Evolutionary conservation across 2,797 vertebrate species (phyloP).

Genomic region (Acanthurus tractus): DNA sequence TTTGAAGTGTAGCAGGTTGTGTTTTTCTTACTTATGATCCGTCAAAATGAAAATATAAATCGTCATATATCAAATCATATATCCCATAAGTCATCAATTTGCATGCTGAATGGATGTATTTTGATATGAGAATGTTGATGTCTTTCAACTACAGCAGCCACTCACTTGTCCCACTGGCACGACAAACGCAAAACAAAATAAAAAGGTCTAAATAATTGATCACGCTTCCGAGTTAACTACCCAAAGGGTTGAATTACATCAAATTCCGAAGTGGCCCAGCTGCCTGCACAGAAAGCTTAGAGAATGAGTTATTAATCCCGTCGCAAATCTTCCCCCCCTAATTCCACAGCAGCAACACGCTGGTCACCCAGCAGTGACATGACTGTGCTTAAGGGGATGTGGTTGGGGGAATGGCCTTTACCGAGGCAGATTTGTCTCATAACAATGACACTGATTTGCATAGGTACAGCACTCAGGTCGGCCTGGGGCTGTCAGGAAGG

Average conservation of each 20-base stretch:
- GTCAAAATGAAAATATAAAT: slow-evolving; percentile 27
- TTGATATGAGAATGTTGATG: slow-evolving; percentile 44
- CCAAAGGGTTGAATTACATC: slow-evolving; percentile 79
- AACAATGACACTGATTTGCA: slow-evolving; percentile 85
- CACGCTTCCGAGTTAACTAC: slow-evolving; percentile 77
- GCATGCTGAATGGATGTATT: slow-evolving; percentile 44
- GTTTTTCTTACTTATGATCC: slow-evolving; percentile 34
- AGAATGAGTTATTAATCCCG: slow-evolving; percentile 78
- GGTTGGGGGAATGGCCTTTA: slow-evolving; percentile 67
- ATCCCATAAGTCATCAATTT: slow-evolving; percentile 41
- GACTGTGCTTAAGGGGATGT: slow-evolving; percentile 62
- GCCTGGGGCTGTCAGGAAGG: slow-evolving; percentile 77
- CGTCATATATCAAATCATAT: too few relatives aligned
- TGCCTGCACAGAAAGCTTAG: slow-evolving; percentile 57
- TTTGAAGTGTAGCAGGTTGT: slow-evolving; percentile 4
- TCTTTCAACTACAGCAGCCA: slow-evolving; percentile 53
- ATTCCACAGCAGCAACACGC: slow-evolving; percentile 64
- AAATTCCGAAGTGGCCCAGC: slow-evolving; percentile 68
- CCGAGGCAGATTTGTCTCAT: slow-evolving; percentile 71
- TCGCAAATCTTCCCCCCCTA: slow-evolving; percentile 60
- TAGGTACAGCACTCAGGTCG: slow-evolving; percentile 74
- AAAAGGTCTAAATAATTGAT: slow-evolving; percentile 83
- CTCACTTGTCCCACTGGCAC: slow-evolving; percentile 57
- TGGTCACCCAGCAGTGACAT: slow-evolving; percentile 77
- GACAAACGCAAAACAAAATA: slow-evolving; percentile 70